Evolutionary conservation across 2,113 vertebrate species (phyloP).

Genomic region (Cinclus cinclus): DNA sequence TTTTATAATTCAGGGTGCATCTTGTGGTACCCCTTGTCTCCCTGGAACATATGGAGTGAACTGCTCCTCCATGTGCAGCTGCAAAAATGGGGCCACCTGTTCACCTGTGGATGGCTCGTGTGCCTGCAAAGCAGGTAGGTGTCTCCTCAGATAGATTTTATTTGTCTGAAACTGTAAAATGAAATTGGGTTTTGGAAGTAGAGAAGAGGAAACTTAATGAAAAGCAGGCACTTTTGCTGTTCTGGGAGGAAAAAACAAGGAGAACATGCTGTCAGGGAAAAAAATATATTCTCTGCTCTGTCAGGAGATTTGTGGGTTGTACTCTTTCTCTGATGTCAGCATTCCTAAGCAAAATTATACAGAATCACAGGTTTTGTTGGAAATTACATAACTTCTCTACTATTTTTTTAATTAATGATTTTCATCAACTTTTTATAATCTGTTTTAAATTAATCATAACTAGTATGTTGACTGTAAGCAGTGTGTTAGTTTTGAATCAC

Average conservation of each 20-base stretch:
- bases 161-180: background rate
- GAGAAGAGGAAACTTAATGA: background rate
- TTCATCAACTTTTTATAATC: background rate
- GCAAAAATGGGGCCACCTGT: conserved; percentile 87
- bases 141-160: background rate
- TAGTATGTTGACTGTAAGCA: background rate
- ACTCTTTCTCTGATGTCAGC: background rate
- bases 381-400: background rate
- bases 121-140: conserved; percentile 88
- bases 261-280: background rate
- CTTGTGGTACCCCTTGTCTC: conserved; percentile 84
- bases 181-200: background rate
- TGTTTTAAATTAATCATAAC: background rate
- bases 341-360: background rate
- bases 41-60: conserved; percentile 84
- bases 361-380: background rate
- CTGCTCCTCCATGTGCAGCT: conserved; percentile 88
- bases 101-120: conserved; percentile 94
- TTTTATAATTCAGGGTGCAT: conserved; percentile 73
- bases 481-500: background rate
- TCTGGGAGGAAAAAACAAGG: background rate
- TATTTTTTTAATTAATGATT: background rate
- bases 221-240: background rate
- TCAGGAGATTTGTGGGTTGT: background rate
- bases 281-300: background rate